Conservation (phyloP, 35 echinoderm and acorn worm species). For the Strongylocentrotus purpuratus region DNA sequence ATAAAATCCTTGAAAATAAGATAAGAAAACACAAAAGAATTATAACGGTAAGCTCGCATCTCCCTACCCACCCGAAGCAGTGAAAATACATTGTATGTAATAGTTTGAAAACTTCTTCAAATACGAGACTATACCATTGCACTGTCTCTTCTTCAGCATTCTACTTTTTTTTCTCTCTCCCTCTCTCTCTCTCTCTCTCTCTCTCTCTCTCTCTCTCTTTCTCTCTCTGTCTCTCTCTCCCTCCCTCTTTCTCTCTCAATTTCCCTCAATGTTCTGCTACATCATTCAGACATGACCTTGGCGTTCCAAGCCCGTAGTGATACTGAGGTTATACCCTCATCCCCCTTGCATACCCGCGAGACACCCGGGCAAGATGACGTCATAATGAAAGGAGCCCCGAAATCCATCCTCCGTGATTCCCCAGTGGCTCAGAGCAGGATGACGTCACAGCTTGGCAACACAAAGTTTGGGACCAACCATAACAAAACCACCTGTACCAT, state of each 20-base stretch:
- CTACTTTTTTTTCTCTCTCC: background rate
- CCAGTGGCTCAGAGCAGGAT: conserved; percentile 3
- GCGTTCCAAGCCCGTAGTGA: background rate
- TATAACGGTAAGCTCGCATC: no score
- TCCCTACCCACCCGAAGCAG: no score
- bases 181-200: background rate
- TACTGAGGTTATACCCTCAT: background rate
- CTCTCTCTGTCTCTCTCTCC: background rate
- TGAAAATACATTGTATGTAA: no score
- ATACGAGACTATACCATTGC: background rate
- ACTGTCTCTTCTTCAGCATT: background rate
- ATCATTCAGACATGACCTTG: conserved; percentile 30
- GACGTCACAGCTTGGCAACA: conserved; percentile 31
- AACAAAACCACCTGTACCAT: background rate
- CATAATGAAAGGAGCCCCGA: background rate
- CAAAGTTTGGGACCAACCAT: conserved; percentile 2
- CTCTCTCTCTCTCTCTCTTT: background rate
- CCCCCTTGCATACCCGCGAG: background rate
- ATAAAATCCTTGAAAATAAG: background rate
- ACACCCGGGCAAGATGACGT: background rate
- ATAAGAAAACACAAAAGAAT: no score
- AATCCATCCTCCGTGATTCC: conserved; percentile 22
- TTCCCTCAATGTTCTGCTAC: background rate
- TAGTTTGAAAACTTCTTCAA: no score
- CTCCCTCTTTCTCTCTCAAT: background rate